phyloP scores from a whole-genome alignment of 2,888 invertebrate species.

The Drosophila falleni region DNA sequence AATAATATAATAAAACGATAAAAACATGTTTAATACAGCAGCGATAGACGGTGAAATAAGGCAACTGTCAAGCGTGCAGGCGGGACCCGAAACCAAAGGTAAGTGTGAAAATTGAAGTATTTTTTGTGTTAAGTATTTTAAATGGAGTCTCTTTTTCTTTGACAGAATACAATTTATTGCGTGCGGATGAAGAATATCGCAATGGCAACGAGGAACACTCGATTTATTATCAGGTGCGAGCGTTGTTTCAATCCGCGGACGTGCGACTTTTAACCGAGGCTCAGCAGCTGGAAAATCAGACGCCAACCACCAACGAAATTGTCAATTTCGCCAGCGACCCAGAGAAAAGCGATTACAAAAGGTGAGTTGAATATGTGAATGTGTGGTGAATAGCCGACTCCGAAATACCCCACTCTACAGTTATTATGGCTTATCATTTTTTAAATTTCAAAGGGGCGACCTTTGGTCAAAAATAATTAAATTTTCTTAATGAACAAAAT shows the following conservation, averaged over 20 bases:
- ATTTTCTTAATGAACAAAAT: no score
- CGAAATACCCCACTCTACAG: no score
- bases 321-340: conserved; percentile 45
- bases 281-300: conserved; percentile 29
- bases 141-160: not conserved
- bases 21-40: conserved; percentile 23
- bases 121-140: not conserved
- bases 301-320: conserved; percentile 44
- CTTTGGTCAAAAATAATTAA: no score
- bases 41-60: conserved; percentile 28
- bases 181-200: conserved; percentile 78
- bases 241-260: conserved; percentile 78
- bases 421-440: no score
- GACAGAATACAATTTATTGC: conserved; percentile 67
- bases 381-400: no score
- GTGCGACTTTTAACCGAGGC: conserved; percentile 64
- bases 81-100: conserved; percentile 80
- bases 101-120: not conserved
- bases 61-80: conserved; percentile 31
- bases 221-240: conserved; percentile 81
- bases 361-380: conserved; percentile 32
- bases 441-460: no score
- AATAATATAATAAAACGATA: not conserved
- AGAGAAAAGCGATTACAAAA: conserved; percentile 61
- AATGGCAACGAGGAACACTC: conserved; percentile 71